Percentiles rank a stretch among this genome's conserved stretches.
Conservation (phyloP, 2,888 invertebrate species). For the Microctonus hyperodae region DNA sequence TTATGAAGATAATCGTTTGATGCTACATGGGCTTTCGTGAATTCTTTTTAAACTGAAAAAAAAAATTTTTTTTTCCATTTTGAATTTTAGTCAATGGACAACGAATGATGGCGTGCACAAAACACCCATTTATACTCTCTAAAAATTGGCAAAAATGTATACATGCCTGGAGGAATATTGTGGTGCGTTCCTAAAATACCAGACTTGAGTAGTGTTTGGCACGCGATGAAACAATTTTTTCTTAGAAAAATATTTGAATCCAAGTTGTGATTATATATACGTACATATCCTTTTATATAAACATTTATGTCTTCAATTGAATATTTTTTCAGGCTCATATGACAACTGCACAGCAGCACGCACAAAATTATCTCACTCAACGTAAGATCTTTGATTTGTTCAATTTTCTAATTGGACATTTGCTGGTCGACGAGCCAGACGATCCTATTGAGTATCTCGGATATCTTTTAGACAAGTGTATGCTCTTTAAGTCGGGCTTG, state of each 20-base stretch:
- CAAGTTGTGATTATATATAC: neutral
- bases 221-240: constrained; percentile 10
- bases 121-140: constrained; percentile 2
- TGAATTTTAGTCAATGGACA: constrained; percentile 9
- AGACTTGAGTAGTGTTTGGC: constrained; percentile 11
- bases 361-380: constrained; percentile 59
- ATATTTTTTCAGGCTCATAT: constrained; percentile 32
- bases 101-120: constrained; percentile 8
- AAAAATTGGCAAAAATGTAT: constrained; percentile 16
- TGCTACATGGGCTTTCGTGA: constrained; percentile 25
- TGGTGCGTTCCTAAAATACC: constrained; percentile 22
- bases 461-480: constrained; percentile 62
- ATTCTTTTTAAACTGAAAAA: constrained; percentile 19
- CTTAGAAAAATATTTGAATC: neutral
- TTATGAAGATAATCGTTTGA: constrained; percentile 27
- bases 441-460: constrained; percentile 63
- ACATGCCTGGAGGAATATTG: neutral
- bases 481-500: constrained; percentile 62
- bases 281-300: neutral
- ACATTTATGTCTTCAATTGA: neutral
- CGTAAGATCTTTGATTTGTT: constrained; percentile 64
- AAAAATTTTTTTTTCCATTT: constrained; percentile 21
- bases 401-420: constrained; percentile 63
- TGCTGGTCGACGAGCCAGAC: constrained; percentile 60
- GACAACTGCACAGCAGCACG: constrained; percentile 53